phyloP scores from a whole-genome alignment of 2,113 vertebrate genomes.

The Rhipidura dahli region DNA sequence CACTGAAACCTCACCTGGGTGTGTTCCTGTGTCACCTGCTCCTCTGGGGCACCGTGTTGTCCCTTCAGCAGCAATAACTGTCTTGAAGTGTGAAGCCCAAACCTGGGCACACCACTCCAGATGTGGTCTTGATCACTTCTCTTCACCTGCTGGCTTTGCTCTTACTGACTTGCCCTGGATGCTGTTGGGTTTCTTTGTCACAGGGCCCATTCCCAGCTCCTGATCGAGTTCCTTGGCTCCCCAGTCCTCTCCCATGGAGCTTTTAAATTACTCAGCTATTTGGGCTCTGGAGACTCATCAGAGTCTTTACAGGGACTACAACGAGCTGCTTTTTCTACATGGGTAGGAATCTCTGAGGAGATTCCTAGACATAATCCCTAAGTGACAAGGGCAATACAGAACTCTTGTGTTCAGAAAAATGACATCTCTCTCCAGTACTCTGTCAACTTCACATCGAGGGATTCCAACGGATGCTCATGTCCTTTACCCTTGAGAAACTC shows the following conservation, averaged over 20 bases:
- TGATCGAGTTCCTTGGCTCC: background rate
- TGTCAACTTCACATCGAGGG: background rate
- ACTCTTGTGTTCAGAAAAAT: background rate
- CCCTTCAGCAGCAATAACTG: background rate
- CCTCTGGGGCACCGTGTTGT: fast-evolving
- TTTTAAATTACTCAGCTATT: background rate
- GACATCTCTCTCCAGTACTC: background rate
- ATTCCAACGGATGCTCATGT: background rate
- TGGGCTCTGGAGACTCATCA: background rate
- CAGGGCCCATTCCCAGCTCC: background rate
- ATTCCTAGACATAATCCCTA: background rate
- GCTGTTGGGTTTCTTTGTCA: background rate
- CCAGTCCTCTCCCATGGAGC: background rate
- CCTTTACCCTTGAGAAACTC: background rate
- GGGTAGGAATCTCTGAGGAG: background rate
- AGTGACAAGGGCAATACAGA: background rate
- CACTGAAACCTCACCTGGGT: background rate
- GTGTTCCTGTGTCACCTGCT: background rate
- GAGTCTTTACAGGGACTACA: background rate
- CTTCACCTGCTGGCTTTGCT: background rate
- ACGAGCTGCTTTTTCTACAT: fast-evolving
- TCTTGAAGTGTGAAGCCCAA: background rate
- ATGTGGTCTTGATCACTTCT: fast-evolving
- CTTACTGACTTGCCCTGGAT: background rate
- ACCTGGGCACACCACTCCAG: background rate